Base-by-base conservation (phyloP, 1,140 invertebrate genomes). In the Saccostrea echinata region DNA sequence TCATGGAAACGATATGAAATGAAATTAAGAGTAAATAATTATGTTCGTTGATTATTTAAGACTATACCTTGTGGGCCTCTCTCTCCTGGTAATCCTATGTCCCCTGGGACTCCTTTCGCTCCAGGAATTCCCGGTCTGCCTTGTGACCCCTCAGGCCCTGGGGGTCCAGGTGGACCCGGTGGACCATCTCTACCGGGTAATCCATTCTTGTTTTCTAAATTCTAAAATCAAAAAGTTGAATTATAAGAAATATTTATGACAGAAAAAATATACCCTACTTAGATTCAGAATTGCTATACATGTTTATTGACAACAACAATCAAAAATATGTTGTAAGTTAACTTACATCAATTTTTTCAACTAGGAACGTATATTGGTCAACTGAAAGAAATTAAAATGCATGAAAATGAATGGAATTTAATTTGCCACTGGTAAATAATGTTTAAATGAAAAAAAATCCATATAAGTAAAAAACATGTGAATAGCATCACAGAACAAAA, bases 301-400 rank as follows among this genome's bases (percentile, higher is more conserved):
- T 8, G 43, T 8, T 43, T 43, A 43, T 43, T 43, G 43, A 43
- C 6, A 43, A 43, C 43, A 43, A 43, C 43, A 0, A 1, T 9
- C 9, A 8, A 9, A 43, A 43, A 43, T 43, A 43, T 43, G 1
- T 43, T 43, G 6, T 3, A 43, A 43, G 43, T 43, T 43, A 8
- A 76, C 68, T 76, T 76, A 76, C 68, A 33, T 76, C 68, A 30
- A 76, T 76, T 76, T 76, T 76, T 30, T 76, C 68, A 0, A 76
- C 68, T 18, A 76, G 68, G 68, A 76, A 76, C 24, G 68, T 76
- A 30, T 76, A 76, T 13, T 76, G 68, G 27, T 76, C 68, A 33
- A 76, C 68, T 76, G 68, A 76, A 76, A 76, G 3, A 30, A 76
- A 33, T 16, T 16, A 33, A 30, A 16, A 33, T 11, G n/a, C 11